Evolutionary conservation across 2,797 vertebrate genomes (phyloP).

Genomic region (Prionace glauca): DNA sequence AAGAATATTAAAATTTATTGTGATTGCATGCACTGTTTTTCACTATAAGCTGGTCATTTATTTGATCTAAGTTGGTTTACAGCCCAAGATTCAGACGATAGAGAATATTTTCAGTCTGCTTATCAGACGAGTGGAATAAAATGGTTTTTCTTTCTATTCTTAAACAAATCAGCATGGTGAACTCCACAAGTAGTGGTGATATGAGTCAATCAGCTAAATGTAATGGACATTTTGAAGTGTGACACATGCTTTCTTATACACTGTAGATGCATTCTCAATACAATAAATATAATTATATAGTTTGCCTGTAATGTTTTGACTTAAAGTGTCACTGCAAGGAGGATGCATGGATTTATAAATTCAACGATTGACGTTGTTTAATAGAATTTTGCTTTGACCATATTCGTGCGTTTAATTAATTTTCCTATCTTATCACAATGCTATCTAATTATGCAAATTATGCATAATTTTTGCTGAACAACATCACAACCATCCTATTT

Average conservation of each 20-base stretch:
- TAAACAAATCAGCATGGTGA: constrained; percentile 8
- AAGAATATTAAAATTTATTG: neutral
- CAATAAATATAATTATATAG: neutral
- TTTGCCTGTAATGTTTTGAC: neutral
- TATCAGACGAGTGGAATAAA: neutral
- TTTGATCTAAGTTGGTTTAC: neutral
- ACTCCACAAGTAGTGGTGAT: neutral
- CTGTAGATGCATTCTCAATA: neutral
- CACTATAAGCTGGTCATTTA: neutral
- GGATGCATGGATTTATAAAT: neutral
- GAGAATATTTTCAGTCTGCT: neutral
- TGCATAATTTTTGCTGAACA: neutral
- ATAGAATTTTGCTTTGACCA: neutral
- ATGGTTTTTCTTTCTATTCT: neutral
- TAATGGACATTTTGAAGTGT: neutral
- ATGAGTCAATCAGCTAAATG: neutral
- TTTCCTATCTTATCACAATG: neutral
- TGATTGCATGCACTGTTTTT: neutral
- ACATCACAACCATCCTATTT: neutral
- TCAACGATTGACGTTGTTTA: neutral
- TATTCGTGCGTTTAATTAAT: neutral
- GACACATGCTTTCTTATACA: neutral
- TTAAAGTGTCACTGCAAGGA: neutral
- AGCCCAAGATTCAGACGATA: neutral
- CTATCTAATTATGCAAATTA: neutral